Base-by-base conservation (phyloP, 2,113 vertebrate genomes). In the Erpornis zantholeuca region DNA sequence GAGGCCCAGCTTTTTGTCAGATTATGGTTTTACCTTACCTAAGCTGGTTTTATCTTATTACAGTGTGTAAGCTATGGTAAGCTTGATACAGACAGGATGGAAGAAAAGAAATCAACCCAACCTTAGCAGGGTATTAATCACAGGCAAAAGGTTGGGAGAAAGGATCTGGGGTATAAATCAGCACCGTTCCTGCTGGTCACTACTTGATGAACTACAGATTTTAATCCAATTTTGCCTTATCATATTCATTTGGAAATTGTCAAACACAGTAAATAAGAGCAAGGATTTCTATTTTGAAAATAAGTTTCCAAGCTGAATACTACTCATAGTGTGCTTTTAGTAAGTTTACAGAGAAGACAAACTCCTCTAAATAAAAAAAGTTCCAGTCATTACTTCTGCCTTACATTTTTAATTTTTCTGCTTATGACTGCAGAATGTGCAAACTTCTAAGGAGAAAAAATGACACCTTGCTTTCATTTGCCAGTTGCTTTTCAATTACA, bases 1-100 rank as follows among this genome's bases (percentile, higher is more conserved):
- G 25, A 85, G 91, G 93, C 82, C 73, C 88, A 84, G 90, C 83
- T 95, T 93, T 95, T 92, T 92, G 92, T 96, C 96, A 96, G 92
- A 94, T 84, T 94, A 94, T 28, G 66, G 88, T 65, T 96, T 95
- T 93, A 90, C 89, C 89, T 95, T 95, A 95, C 92, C 91, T 96
- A 96, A 96, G 85, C 87, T 91, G 94, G 87, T 86, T 93, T 96
- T 96, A 94, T 95, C 82, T 97, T 91, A 90, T 95, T 96, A 97
- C 56, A 69, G 70, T 89, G 79, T 92, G 79, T 96, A 93, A 97
- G 79, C 80, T 94, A 79, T 87, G 65, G 95, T 95, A 95, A 96
- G 79, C 87, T 92, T 94, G 89, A 97, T 94, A 89, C 49, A 92
- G 87, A 83, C 88, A 82, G 66, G 80, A 78, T 59, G 44, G 70